Base-by-base conservation (phyloP, 2,888 invertebrate species). In the Mechanitis messenoides region DNA sequence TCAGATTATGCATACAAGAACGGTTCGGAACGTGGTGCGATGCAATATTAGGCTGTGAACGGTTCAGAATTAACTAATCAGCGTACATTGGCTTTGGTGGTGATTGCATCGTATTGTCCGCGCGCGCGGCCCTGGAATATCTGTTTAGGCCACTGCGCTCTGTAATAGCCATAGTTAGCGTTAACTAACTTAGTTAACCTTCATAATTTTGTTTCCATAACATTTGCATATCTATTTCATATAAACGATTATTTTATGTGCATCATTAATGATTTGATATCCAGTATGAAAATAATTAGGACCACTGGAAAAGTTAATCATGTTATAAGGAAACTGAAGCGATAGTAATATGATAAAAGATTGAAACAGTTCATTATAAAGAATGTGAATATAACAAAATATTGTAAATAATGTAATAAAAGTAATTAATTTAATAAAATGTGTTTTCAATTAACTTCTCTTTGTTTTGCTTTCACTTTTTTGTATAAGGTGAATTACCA, bases 1-100 rank as follows among this genome's bases (percentile, higher is more conserved):
- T 88, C 87, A 87, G 88, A 88, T 89, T 88, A 89, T 88, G 87
- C 87, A 88, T 86, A 87, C 87, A 87, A 87, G 88, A 87, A 85
- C 79, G 84, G 86, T 81, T 87, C 76, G 77, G 78, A 79, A 76
- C 85, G 80, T 72, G 77, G 76, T 76, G 73, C 74, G 77, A 75
- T 74, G 75, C 76, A 76, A 83, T 75, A 83, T 83, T 84, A 83
- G 85, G 85, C 81, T 85, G 80, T 80, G 86, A 82, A 79, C 86
- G 80, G 80, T 80, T 76, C 82, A 77, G 87, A 81, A 87, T 87
- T 88, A 88, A 84, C 88, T 89, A 89, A 89, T 89, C 89, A 89
- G 86, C 84, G 85, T 76, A 82, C 83, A 87, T 83, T 85, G 87
- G 85, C 84, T 81, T 78, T 79, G 82, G 80, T 81, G 80, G 85